These are phyloP conservation scores for Meloidogyne chitwoodi DNA, from an alignment of 1,140 invertebrate species.

Conservation along the genomic window DNA sequence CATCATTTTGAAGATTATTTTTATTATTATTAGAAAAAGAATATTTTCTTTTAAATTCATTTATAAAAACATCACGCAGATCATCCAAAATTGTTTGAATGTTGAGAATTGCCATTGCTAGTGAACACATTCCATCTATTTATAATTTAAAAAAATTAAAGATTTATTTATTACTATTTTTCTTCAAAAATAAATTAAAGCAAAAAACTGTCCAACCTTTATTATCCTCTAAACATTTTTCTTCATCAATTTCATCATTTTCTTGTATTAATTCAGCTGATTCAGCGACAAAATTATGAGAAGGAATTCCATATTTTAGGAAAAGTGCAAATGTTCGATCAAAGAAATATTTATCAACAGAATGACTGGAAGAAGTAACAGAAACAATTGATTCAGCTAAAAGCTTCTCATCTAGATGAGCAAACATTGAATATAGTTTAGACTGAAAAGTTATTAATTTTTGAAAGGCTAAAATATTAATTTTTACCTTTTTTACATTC, in stretches of 20 bases:
- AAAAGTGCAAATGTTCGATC: slow-evolving; percentile 33
- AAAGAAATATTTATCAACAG: slow-evolving; percentile 42
- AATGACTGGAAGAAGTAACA: not conserved
- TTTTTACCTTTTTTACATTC: slow-evolving; percentile 33
- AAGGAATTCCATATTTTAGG: slow-evolving; percentile 36
- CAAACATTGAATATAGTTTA: slow-evolving; percentile 19
- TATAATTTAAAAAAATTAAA: not conserved
- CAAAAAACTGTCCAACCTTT: not conserved
- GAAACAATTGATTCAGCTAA: slow-evolving; percentile 18
- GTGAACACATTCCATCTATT: not conserved
- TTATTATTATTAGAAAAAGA: not conserved
- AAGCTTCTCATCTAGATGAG: slow-evolving; percentile 10
- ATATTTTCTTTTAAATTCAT: slow-evolving; percentile 1
- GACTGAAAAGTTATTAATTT: slow-evolving; percentile 24
- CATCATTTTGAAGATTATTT: not conserved
- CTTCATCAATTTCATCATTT: slow-evolving; percentile 1
- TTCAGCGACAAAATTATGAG: slow-evolving; percentile 32
- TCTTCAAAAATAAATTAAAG: too few relatives aligned
- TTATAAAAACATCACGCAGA: not conserved
- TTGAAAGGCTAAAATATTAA: not conserved
- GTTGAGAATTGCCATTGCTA: slow-evolving; percentile 13
- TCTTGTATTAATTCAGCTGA: not conserved
- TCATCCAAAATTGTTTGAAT: not conserved
- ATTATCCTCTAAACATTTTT: not conserved
- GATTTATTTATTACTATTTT: too few relatives aligned